phyloP scores from a whole-genome alignment of 2,113 vertebrate species.

The Paradoxurus hermaphroditus region DNA sequence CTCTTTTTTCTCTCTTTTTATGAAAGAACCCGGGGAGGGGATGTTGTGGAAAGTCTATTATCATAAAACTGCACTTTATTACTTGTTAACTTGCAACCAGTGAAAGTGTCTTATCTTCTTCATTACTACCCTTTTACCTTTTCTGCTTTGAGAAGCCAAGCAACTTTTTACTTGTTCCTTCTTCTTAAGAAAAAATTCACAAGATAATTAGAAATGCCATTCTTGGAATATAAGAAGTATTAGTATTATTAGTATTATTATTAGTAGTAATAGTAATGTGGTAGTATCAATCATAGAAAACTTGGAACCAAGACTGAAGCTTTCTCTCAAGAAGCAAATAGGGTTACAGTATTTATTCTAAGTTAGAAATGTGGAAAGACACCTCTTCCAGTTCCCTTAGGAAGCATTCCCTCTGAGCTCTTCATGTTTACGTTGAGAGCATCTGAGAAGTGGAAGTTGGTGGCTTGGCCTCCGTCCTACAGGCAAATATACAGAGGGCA shows the following conservation, averaged over 20 bases:
- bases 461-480: background rate
- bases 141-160: conserved; percentile 23
- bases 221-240: background rate
- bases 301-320: background rate
- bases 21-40: background rate
- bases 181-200: background rate
- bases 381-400: background rate
- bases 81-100: background rate
- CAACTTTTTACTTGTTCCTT: background rate
- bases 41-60: background rate
- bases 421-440: background rate
- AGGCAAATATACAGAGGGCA: background rate
- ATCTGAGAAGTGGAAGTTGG: no score
- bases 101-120: background rate
- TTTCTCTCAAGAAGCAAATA: background rate
- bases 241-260: background rate
- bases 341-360: background rate
- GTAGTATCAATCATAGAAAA: background rate
- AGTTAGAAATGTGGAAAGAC: background rate
- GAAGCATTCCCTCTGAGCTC: background rate
- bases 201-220: conserved; percentile 15
- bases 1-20: background rate
- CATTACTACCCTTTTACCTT: background rate
- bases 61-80: background rate
- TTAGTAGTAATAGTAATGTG: background rate